Base-by-base conservation (phyloP, 2,113 vertebrate species). In the Euleptes europaea region DNA sequence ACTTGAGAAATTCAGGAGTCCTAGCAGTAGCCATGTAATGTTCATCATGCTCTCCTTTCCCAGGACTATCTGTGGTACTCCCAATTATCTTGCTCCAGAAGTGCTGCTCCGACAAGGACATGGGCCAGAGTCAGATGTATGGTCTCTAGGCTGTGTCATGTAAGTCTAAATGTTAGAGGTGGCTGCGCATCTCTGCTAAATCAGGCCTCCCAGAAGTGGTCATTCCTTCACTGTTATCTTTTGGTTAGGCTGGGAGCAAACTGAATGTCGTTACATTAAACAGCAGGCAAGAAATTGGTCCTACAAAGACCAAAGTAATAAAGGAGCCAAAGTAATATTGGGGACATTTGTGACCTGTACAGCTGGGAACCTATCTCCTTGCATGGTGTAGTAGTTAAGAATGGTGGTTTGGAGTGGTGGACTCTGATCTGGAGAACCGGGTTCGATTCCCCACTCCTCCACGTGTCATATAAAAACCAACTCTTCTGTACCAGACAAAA, bases 31-130 rank as follows among this genome's bases (percentile, higher is more conserved):
- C 79, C 49, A 81, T 10, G 73, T 78, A 9, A 54, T 40, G 26
- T n/a, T n/a, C 31, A 54, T 10, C 76, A 11, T 71, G 40, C 14
- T 88, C 75, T 89, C 12, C 42, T 78, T 65, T 88, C 42, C 33
- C 91, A 99, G 99, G 94, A 99, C 98, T n/a, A 99, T 99, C 93
- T 99, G 99, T 93, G 99, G 99, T 44, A 99, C 99, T 72, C 99
- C 99, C n/a, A 99, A 99, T 94, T 99, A 99, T 84, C 95, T 99
- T 95, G 98, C 99, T 26, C 99, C 99, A 6, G 99, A 99, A 95
- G 98, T 99, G 88, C 94, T 99, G n/a, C 97, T 99, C 96, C 96
- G 98, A 82, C 99, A 99, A 83, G 99, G 99, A 40, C 99, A 99
- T 0, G 98, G 98, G 44, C 98, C 98, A 0, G 98, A 99, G 91